Conservation (phyloP, 30 jellyfish, hydroid and myxozoan genomes). For the Hydractinia echinata region DNA sequence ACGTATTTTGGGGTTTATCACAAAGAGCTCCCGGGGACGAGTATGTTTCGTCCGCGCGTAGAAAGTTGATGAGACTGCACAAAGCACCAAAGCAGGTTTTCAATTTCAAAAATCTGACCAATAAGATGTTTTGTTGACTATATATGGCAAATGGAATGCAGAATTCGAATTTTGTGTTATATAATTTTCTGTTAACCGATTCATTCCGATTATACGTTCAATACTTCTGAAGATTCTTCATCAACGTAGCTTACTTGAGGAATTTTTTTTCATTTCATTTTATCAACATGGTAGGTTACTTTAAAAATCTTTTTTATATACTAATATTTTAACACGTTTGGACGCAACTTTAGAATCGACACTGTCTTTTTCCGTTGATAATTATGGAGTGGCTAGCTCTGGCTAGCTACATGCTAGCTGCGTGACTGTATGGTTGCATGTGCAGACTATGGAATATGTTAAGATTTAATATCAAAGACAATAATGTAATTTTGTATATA, state of each 20-base stretch:
- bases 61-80: no score
- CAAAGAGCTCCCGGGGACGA: no score
- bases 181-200: neutral
- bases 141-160: slow-evolving; percentile 3
- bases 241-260: slow-evolving; percentile 7
- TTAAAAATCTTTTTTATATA: neutral
- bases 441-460: no score
- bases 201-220: neutral
- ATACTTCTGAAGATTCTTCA: neutral
- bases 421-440: no score
- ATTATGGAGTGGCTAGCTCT: no score
- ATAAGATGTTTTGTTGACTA: neutral
- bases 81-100: no score
- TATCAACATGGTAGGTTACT: neutral
- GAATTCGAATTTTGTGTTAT: neutral
- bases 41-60: no score
- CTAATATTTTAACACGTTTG: neutral
- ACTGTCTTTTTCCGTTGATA: neutral
- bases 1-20: no score
- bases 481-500: no score
- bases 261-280: neutral
- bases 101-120: neutral
- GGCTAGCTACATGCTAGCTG: no score
- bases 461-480: no score
- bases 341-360: neutral